Base-by-base conservation (phyloP, 2,888 invertebrate genomes). In the Sinopyrophorus schimmeli region DNA sequence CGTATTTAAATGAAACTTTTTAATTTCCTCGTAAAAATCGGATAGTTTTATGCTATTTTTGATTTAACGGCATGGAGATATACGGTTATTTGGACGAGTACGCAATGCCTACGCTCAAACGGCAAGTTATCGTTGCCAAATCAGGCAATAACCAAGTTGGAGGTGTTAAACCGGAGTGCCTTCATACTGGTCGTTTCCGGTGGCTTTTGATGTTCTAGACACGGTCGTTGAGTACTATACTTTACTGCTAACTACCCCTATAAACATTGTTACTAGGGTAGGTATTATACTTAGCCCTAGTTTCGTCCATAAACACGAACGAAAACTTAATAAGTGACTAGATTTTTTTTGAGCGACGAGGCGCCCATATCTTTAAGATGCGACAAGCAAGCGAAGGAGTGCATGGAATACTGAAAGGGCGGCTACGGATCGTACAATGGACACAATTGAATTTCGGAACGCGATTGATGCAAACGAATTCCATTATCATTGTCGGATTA, bases 1-100 rank as follows among this genome's bases (percentile, higher is more conserved):
- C 64, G 67, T 69, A 69, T 70, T 69, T 69, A 69, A 70, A 71
- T 68, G 69, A 67, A 68, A 68, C 67, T 69, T 70, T 68, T 70
- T 70, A 70, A 69, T 69, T 70, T 68, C 65, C 59, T 62, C 69
- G 64, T 70, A 70, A 70, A 68, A 68, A 69, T 68, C 68, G 66
- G 64, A 69, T 70, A 68, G 65, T 68, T 69, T 68, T 66, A 68
- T 65, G 67, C 64, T 64, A 64, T 63, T 67, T 68, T 65, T 68
- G 67, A 68, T 69, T 69, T 69, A 67, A 67, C 64, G 64, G 62
- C 58, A 51, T 49, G 50, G 47, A 58, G 59, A 63, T 59, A 60
- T 44, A 57, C 59, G 55, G 51, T 47, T 49, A 56, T 42, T 37
- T 52, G 35, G 20, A 26, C 24, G 28, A 32, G 23, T 34, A 26